Evolutionary conservation across 2,113 vertebrate genomes (phyloP).

Genomic region (Malurus melanocephalus): DNA sequence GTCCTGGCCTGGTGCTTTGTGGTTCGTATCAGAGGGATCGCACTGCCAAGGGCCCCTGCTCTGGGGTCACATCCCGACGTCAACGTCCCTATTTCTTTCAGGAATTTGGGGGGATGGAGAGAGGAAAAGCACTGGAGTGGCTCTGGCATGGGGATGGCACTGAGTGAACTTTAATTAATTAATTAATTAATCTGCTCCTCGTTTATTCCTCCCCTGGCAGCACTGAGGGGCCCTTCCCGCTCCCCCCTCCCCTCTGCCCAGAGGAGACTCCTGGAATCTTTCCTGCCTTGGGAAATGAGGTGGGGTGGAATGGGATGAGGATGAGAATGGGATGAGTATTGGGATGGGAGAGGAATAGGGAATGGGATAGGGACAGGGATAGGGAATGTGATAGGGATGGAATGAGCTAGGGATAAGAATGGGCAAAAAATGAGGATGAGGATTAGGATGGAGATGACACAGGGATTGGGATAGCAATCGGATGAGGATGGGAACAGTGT

Average conservation of each 20-base stretch:
- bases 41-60: accelerated
- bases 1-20: not conserved
- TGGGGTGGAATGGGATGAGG: not conserved
- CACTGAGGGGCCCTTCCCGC: not conserved
- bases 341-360: not conserved
- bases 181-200: not conserved
- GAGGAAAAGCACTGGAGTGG: not conserved
- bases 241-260: not conserved
- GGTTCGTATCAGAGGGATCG: not conserved
- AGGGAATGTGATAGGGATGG: no score
- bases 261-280: not conserved
- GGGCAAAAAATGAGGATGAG: not conserved
- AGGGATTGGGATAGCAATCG: not conserved
- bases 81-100: not conserved
- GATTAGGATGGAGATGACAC: not conserved
- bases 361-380: not conserved
- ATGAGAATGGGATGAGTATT: not conserved
- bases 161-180: not conserved
- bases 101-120: not conserved
- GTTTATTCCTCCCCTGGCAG: not conserved
- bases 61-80: not conserved
- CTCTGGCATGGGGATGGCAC: not conserved
- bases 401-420: no score
- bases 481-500: no score
- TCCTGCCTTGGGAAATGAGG: not conserved